These are phyloP conservation scores for Homarus americanus DNA, from an alignment of 1,140 invertebrate species.

Conservation along the genomic window DNA sequence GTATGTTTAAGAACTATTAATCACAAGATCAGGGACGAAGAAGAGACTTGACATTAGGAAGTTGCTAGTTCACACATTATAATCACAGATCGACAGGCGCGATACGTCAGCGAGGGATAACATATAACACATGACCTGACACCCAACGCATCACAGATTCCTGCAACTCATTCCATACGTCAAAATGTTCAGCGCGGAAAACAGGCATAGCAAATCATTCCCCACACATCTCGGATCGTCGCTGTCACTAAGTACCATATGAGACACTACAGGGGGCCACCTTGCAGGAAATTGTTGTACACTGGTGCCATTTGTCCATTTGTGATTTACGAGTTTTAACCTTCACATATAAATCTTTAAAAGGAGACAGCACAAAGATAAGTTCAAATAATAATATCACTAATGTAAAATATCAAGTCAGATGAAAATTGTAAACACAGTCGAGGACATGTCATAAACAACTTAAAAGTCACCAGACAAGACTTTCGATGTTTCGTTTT, in stretches of 20 bases:
- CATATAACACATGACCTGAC: slow-evolving; percentile 71
- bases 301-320: too few species aligned
- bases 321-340: too few species aligned
- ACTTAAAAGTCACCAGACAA: too few species aligned
- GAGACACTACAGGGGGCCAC: not conserved
- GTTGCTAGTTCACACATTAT: slow-evolving; percentile 73
- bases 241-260: slow-evolving; percentile 40
- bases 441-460: too few species aligned
- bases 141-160: slow-evolving; percentile 63
- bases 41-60: slow-evolving; percentile 47
- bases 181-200: slow-evolving; percentile 52
- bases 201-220: slow-evolving; percentile 59
- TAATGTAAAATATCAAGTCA: too few species aligned
- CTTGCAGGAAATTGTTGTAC: not conserved
- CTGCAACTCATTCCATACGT: slow-evolving; percentile 67
- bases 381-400: too few species aligned
- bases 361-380: too few species aligned
- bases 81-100: slow-evolving; percentile 68
- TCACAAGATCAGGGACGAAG: not conserved
- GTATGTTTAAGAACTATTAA: too few species aligned
- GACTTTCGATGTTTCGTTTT: not conserved
- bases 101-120: slow-evolving; percentile 68
- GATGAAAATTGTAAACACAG: too few species aligned
- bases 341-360: too few species aligned
- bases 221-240: slow-evolving; percentile 16